Percentiles rank a stretch among this genome's conserved stretches.
Conservation (phyloP, 2,888 invertebrate genomes). For the Cyclophora punctaria region DNA sequence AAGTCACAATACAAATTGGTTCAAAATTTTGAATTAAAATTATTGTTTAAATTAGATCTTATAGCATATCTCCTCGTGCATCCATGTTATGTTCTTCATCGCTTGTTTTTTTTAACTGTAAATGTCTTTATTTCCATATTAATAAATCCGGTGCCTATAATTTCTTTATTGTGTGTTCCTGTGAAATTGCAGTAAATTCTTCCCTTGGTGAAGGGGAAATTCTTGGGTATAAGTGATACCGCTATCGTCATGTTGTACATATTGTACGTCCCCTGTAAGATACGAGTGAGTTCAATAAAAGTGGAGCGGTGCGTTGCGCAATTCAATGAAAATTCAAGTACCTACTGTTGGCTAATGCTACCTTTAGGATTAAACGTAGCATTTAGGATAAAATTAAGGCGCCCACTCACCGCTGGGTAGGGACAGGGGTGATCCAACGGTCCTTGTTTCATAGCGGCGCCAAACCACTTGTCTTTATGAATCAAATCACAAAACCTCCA, state of each 20-base stretch:
- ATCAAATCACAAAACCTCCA: constrained; percentile 25
- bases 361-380: too few relatives aligned
- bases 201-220: constrained; percentile 12
- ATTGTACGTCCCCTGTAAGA: neutral
- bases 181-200: constrained; percentile 2
- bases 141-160: neutral
- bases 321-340: too few relatives aligned
- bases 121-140: constrained; percentile 5
- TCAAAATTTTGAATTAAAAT: too few relatives aligned
- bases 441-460: constrained; percentile 16
- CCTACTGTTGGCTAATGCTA: too few relatives aligned
- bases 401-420: constrained; percentile 14
- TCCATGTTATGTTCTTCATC: too few relatives aligned
- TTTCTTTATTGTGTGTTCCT: neutral
- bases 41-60: too few relatives aligned
- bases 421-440: constrained; percentile 19
- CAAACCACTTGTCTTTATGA: constrained; percentile 27
- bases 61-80: too few relatives aligned
- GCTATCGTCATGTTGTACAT: constrained; percentile 6
- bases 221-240: neutral
- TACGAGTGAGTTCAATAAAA: too few relatives aligned
- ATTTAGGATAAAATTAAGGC: too few relatives aligned
- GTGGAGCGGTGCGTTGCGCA: too few relatives aligned
- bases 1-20: too few relatives aligned
- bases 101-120: neutral